Evolutionary conservation across 2,888 invertebrate species (phyloP), one percentile per base, ranked within the genome.

Genomic region (Melipona bicolor): DNA sequence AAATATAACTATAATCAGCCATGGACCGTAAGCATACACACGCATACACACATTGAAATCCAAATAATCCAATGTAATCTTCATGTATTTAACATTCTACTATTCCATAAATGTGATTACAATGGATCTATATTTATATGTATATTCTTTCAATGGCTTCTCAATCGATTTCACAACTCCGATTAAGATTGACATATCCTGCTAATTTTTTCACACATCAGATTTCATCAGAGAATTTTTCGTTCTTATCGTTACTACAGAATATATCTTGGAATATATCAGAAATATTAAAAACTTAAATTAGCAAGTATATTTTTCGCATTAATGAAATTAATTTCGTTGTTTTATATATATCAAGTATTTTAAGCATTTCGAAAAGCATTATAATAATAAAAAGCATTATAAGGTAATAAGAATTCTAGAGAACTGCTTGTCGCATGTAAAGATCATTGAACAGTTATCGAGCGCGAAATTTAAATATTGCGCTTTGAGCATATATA

Each of bases 1-100:
- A 81, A 71, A 74, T 84, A 74, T 71, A 69, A 67, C 54, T 65
- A 70, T 77, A 52, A 43, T 77, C 70, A 83, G 81, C 73, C 81
- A 73, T 69, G 11, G 6, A 56, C 24, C 17, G 32, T 62, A 61
- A 68, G 36, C 50, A 13, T 61, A n/a, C 19, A 67, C n/a, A 24
- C 13, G n/a, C 19, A 32, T 21, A 19, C 74, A 56, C 24, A 13
- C n/a, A 32, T 61, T 27, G 9, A 21, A 32, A 21, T 43, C n/a
- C n/a, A 77, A 81, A 56, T 81, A 77, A 56, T n/a, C 11, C 27
- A 69, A 21, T 19, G 70, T 52, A 61, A 69, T 69, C 27, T 71
- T 64, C 59, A 4, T 19, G 50, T 70, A 61, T 71, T 80, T 68
- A 76, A 32, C 27, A 64, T 79, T 17, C 27, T 76, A 59, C 32